Evolutionary conservation across 2,888 invertebrate genomes (phyloP).

Genomic region (Stenchaetothrips biformis): DNA sequence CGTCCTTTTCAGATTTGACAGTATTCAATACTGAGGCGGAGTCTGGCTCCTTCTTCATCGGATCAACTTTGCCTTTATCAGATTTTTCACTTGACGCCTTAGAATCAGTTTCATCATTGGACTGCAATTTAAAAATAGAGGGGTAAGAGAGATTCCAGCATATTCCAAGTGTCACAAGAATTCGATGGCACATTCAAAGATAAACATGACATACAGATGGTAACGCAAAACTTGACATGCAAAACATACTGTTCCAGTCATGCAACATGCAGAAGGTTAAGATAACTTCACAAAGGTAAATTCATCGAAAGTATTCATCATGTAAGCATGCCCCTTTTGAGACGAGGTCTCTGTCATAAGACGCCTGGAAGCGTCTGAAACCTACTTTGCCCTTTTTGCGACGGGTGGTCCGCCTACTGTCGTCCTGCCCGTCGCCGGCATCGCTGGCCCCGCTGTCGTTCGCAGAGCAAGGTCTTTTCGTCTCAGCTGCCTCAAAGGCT

Average conservation of each 20-base stretch:
- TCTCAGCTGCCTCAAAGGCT: not conserved
- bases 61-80: not conserved
- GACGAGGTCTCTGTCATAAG: too few species aligned
- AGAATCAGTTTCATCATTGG: not conserved
- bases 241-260: too few species aligned
- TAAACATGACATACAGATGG: too few species aligned
- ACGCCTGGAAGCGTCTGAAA: not conserved
- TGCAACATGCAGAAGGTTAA: too few species aligned
- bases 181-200: too few species aligned
- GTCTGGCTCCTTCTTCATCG: slow-evolving; percentile 25
- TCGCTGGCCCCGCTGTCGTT: slow-evolving; percentile 5
- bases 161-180: too few species aligned
- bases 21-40: slow-evolving; percentile 33
- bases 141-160: too few species aligned
- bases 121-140: too few species aligned
- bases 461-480: not conserved
- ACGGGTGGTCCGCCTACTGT: not conserved
- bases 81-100: not conserved
- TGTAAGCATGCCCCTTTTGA: too few species aligned
- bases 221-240: too few species aligned
- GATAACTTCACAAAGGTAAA: too few species aligned
- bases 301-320: too few species aligned
- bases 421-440: slow-evolving; percentile 10
- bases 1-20: slow-evolving; percentile 41
- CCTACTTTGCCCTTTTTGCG: slow-evolving; percentile 1